Evolutionary conservation across 2,888 invertebrate genomes (phyloP).

Genomic region (Drosophila leonis): DNA sequence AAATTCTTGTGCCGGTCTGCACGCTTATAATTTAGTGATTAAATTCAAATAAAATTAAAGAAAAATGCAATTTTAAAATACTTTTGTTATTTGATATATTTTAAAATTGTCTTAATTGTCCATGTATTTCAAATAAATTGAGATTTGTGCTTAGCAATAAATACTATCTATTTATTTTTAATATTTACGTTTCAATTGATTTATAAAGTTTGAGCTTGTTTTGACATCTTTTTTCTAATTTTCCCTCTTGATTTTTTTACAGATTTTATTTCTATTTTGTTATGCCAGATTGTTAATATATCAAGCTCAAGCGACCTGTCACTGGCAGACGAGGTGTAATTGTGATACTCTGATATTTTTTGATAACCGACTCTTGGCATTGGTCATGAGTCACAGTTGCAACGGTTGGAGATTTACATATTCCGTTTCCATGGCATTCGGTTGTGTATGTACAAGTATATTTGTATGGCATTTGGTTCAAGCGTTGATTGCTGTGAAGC

Average conservation of each 20-base stretch:
- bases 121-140: not conserved
- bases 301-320: constrained; percentile 36
- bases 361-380: constrained; percentile 10
- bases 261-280: not conserved
- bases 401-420: constrained; percentile 18
- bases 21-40: not conserved
- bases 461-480: constrained; percentile 49
- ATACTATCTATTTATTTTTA: not conserved
- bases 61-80: not conserved
- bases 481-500: constrained; percentile 76
- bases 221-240: not conserved
- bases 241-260: not conserved
- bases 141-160: not conserved
- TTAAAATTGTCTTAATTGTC: not conserved
- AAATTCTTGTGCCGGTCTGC: not conserved
- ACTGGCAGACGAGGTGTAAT: constrained; percentile 25
- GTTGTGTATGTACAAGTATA: too few relatives aligned
- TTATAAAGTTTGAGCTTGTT: not conserved
- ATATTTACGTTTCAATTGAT: not conserved
- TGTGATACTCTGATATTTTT: constrained; percentile 16
- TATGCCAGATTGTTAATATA: constrained; percentile 10
- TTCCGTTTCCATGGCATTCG: constrained; percentile 7
- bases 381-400: constrained; percentile 15
- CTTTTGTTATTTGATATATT: not conserved
- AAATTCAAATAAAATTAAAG: not conserved